Evolutionary conservation across 2,888 invertebrate species (phyloP).

Genomic region (Arrhopalites spinosus): DNA sequence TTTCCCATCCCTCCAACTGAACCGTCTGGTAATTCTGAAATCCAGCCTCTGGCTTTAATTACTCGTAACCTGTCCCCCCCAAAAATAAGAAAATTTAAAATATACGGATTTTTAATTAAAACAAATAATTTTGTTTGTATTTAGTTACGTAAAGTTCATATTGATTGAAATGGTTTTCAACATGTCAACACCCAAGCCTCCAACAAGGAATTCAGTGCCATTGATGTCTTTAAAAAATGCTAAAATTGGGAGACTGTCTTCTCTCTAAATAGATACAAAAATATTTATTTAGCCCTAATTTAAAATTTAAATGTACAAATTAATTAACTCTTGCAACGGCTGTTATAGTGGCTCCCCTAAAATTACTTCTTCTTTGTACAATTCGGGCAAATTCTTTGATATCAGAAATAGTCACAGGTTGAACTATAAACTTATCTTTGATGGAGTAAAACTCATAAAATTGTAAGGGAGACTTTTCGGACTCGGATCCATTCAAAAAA

Average conservation of each 20-base stretch:
- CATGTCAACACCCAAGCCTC: neutral
- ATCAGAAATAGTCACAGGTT: neutral
- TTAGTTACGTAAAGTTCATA: slow-evolving; percentile 15
- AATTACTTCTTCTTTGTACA: neutral
- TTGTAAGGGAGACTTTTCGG: neutral
- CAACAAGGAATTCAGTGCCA: neutral
- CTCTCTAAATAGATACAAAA: neutral
- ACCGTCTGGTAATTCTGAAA: neutral
- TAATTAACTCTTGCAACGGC: slow-evolving; percentile 8
- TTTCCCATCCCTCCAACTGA: slow-evolving; percentile 6
- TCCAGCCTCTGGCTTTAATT: slow-evolving; percentile 3
- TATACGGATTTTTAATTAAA: neutral
- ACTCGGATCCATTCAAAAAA: neutral
- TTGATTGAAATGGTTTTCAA: neutral
- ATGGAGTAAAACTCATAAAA: slow-evolving; percentile 12
- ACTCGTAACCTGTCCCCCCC: neutral
- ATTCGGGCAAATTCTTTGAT: neutral
- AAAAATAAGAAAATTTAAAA: too few species aligned
- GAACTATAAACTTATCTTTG: neutral
- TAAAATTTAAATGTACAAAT: neutral
- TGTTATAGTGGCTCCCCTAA: neutral
- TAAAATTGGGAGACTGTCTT: neutral
- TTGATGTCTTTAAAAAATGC: neutral
- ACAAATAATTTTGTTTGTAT: neutral
- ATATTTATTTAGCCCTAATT: neutral